These are phyloP conservation scores for Hypanus sabinus DNA, from an alignment of 2,113 vertebrate genomes.

Conservation along the genomic window DNA sequence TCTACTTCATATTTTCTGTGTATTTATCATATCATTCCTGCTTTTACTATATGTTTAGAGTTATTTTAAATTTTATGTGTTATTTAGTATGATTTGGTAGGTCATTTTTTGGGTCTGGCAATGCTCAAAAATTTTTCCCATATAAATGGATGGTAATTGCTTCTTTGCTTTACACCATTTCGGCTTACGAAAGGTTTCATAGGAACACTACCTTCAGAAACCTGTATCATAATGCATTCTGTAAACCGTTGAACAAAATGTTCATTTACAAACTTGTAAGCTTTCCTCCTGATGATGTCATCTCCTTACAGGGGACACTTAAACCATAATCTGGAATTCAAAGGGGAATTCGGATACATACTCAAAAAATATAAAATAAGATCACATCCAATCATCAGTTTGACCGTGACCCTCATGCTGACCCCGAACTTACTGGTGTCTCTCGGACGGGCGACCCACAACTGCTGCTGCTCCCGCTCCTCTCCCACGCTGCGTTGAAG, in stretches of 20 bases:
- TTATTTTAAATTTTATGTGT: too few species aligned
- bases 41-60: too few species aligned
- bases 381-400: neutral
- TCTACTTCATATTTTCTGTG: too few species aligned
- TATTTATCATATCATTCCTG: too few species aligned
- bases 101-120: too few species aligned
- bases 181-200: too few species aligned
- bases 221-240: neutral
- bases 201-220: too few species aligned
- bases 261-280: neutral
- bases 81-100: too few species aligned
- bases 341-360: neutral
- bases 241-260: neutral
- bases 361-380: neutral
- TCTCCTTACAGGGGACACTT: neutral
- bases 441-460: constrained; percentile 40
- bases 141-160: too few species aligned
- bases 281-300: neutral
- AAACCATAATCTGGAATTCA: neutral
- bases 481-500: constrained; percentile 58
- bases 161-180: too few species aligned
- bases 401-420: neutral
- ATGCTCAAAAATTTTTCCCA: too few species aligned
- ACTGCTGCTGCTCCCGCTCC: constrained; percentile 42
- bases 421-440: constrained; percentile 46